Evolutionary conservation across 1,140 invertebrate species (phyloP), one percentile per base, ranked within the genome.

Genomic region (Sesamia nonagrioides): DNA sequence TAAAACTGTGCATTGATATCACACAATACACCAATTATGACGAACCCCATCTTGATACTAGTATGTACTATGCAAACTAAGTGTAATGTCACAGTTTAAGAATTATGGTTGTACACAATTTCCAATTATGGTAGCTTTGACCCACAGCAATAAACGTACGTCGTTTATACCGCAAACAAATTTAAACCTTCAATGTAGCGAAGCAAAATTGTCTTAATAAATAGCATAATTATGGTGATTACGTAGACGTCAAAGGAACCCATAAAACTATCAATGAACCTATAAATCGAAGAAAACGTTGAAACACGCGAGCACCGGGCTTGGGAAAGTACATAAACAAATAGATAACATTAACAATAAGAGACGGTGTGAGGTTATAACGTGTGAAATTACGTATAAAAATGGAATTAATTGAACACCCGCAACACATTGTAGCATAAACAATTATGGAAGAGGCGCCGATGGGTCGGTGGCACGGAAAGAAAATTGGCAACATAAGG

Each of bases 401-500:
- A 89, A 89, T 90, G 80, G 74, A 78, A 84, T 84, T 82, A 88
- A 88, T 88, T 87, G 74, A 84, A 86, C 82, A 78, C 78, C 80
- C 73, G 80, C 69, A 85, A 81, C 66, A 78, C 77, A 84, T 84
- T 84, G 78, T 84, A 78, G 80, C 74, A 79, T 73, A 86, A 48
- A 89, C 88, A 90, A 88, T 91, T 88, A 90, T 87, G 78, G 84
- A 83, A 78, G 81, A 86, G 82, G 82, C 82, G 82, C 73, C 88
- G 82, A 91, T 92, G 89, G 85, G 81, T 86, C 81, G 85, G 81
- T 87, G 83, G 87, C 90, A 92, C 87, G 92, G 77, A 90, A 92
- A 85, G 88, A 85, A 90, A 90, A 90, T 89, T 88, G 81, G 86
- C 84, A 84, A 85, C 80, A 85, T 86, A 88, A 82, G 75, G 77